Evolutionary conservation across 2,797 vertebrate species (phyloP).

Genomic region (Channallabes apus): DNA sequence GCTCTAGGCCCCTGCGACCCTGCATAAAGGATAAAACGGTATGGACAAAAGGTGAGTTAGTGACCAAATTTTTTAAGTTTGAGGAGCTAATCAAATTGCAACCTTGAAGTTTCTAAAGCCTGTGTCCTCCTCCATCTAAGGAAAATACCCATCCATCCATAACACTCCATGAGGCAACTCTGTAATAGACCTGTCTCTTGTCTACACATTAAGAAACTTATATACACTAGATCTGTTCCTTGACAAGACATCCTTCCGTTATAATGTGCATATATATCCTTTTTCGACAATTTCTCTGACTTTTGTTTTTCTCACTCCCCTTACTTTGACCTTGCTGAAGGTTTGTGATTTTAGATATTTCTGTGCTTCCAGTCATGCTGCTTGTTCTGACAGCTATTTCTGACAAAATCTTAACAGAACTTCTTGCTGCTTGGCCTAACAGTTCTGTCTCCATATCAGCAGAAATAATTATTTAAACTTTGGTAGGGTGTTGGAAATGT

Average conservation of each 20-base stretch:
- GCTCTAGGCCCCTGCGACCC: too few relatives aligned
- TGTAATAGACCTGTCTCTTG: constrained; percentile 16
- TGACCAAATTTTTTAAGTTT: neutral
- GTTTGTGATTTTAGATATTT: neutral
- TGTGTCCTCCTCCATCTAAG: neutral
- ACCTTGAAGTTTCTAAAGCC: neutral
- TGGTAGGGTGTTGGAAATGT: neutral
- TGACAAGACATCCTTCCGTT: neutral
- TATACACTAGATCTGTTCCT: neutral
- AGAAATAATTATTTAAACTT: neutral
- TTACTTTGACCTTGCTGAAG: neutral
- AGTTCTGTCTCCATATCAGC: neutral
- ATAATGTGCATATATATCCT: neutral
- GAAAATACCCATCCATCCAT: neutral
- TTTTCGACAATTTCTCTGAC: neutral
- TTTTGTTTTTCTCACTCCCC: neutral
- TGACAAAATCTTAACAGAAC: neutral
- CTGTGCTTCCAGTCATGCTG: neutral
- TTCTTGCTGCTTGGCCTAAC: neutral
- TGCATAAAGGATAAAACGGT: too few relatives aligned
- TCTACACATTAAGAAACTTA: neutral
- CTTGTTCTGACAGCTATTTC: neutral
- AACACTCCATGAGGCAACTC: constrained; percentile 8
- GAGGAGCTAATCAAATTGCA: neutral
- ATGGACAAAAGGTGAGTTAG: too few relatives aligned